These are phyloP conservation scores for Tetraodon nigroviridis DNA, from an alignment of 2,113 vertebrate genomes.

Conservation along the genomic window DNA sequence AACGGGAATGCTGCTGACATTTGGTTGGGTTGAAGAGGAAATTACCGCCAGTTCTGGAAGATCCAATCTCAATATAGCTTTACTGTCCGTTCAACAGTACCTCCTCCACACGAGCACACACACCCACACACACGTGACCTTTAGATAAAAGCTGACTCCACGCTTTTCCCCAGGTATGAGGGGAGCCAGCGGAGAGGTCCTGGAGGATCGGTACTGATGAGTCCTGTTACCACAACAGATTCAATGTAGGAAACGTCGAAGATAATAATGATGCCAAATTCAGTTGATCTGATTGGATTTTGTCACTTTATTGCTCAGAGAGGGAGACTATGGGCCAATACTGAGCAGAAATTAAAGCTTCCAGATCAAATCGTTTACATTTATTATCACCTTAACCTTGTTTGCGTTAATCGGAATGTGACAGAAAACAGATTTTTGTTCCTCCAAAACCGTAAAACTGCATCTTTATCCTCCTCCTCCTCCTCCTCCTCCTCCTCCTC, in stretches of 20 bases:
- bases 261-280: too few relatives aligned
- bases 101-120: not conserved
- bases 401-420: too few relatives aligned
- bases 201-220: slow-evolving; percentile 41
- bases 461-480: not conserved
- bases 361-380: too few relatives aligned
- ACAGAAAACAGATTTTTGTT: too few relatives aligned
- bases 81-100: slow-evolving; percentile 47
- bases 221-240: not conserved
- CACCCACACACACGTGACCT: slow-evolving; percentile 49
- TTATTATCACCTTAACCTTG: too few relatives aligned
- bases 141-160: slow-evolving; percentile 64
- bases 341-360: too few relatives aligned
- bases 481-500: too few relatives aligned
- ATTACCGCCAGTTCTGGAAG: slow-evolving; percentile 32
- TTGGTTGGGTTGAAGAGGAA: slow-evolving; percentile 61
- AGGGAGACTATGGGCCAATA: too few relatives aligned
- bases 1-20: slow-evolving; percentile 51
- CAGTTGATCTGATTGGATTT: too few relatives aligned
- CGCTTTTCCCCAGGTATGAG: slow-evolving; percentile 43
- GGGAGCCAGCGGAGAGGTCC: slow-evolving; percentile 19
- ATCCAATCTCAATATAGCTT: slow-evolving; percentile 49
- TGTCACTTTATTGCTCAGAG: too few relatives aligned
- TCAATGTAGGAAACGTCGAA: too few relatives aligned
- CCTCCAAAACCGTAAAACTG: too few relatives aligned